phyloP scores from a whole-genome alignment of 2,113 vertebrate genomes.

The Vireo altiloquus region DNA sequence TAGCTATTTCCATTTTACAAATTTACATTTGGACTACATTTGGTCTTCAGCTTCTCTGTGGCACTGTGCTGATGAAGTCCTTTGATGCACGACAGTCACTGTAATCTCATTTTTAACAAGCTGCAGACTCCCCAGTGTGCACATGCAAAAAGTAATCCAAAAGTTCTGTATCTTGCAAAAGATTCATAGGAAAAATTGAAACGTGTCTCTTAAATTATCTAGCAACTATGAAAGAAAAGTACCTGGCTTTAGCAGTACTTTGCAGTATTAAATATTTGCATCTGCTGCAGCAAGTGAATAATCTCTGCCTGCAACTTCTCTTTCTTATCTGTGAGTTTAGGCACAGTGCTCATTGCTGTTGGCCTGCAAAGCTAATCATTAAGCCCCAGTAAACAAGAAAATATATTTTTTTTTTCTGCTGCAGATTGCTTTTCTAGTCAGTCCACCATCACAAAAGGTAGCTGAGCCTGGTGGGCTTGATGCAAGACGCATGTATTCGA shows the following conservation, averaged over 20 bases:
- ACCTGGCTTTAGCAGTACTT: not conserved
- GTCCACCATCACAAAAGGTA: not conserved
- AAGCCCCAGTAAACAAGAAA: not conserved
- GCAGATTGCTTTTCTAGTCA: not conserved
- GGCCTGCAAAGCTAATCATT: not conserved
- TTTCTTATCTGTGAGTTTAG: not conserved
- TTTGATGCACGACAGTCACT: not conserved
- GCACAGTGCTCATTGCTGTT: not conserved
- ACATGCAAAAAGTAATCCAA: not conserved
- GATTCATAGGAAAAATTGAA: not conserved
- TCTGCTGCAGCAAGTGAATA: not conserved
- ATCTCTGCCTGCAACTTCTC: not conserved
- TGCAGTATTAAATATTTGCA: not conserved
- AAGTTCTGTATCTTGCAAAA: not conserved
- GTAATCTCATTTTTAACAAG: not conserved
- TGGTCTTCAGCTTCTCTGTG: not conserved
- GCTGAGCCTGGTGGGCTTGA: not conserved
- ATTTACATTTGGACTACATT: not conserved
- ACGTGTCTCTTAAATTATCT: not conserved
- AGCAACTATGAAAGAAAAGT: not conserved
- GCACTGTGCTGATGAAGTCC: not conserved
- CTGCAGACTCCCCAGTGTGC: not conserved
- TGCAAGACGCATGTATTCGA: fast-evolving
- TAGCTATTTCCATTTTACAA: not conserved
- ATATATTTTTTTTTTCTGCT: not conserved